phyloP scores from a whole-genome alignment of 2,888 invertebrate species.

The Alloscopus bannaensis region DNA sequence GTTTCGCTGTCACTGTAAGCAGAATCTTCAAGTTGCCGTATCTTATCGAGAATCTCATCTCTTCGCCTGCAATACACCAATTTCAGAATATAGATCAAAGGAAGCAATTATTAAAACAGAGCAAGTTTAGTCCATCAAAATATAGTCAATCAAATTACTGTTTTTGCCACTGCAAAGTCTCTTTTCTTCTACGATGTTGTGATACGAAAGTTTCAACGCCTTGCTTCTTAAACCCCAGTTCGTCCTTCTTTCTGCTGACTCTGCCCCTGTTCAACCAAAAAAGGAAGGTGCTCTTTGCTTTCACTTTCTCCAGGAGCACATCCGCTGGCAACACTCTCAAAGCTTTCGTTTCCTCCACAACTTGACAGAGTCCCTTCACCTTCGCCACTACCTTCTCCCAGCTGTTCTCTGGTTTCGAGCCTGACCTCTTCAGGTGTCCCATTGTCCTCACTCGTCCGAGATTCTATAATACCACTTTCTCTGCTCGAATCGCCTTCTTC shows the following conservation, averaged over 20 bases:
- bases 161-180: slow-evolving; percentile 67
- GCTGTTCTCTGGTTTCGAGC: background rate
- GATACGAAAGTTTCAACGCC: slow-evolving; percentile 58
- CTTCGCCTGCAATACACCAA: slow-evolving; percentile 77
- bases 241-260: background rate
- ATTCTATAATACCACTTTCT: slow-evolving; percentile 25
- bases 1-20: slow-evolving; percentile 74
- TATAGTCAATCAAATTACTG: slow-evolving; percentile 64
- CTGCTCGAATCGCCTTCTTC: slow-evolving; percentile 32
- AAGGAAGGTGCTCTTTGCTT: background rate
- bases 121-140: slow-evolving; percentile 9
- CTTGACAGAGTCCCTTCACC: background rate
- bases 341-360: background rate
- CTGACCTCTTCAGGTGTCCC: slow-evolving; percentile 6
- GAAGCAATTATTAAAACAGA: background rate
- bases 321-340: background rate
- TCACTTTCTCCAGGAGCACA: background rate
- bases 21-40: slow-evolving; percentile 77
- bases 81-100: background rate
- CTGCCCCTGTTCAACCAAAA: background rate
- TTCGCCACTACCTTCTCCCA: background rate
- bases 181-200: slow-evolving; percentile 66
- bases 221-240: slow-evolving; percentile 13
- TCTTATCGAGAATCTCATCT: slow-evolving; percentile 77
- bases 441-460: background rate